Evolutionary conservation across 1,140 invertebrate species (phyloP), one percentile per base, ranked within the genome.

Genomic region (Holcopasites calliopsidis): DNA sequence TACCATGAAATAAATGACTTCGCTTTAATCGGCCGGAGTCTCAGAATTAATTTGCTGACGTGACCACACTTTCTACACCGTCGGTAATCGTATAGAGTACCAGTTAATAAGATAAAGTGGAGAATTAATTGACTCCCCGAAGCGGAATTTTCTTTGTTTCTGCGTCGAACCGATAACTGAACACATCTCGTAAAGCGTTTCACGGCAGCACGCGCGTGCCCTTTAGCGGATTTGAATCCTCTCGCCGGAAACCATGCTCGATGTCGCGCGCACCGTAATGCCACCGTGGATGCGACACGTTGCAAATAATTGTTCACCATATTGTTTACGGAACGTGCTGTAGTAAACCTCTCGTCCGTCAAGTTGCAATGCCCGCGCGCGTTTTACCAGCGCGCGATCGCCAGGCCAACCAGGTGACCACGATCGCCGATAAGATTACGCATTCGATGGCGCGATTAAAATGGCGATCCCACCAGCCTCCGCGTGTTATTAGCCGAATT

Each of bases 401-500:
- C n/a, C n/a, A n/a, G n/a, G 68, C 55, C 11, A 38, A 49, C 40
- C 55, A 58, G 13, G n/a, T 47, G 42, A 26, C 40, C 13, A 71
- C 31, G 40, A 71, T 61, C 31, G 13, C 1, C 44, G 69, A 71
- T 64, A 49, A 73, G 42, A 64, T 62, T 64, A 49, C 6, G 40
- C 6, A 0, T 16, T 49, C 49, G 58, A 61, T 72, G 23, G 54
- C 13, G 5, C n/a, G 47, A 71, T 62, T 61, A 50, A 49, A 31
- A 21, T 16, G 66, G 31, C 57, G 66, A 21, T n/a, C 35, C n/a
- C n/a, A n/a, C n/a, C n/a, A n/a, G n/a, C n/a, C n/a, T n/a, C n/a
- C n/a, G n/a, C n/a, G n/a, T n/a, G n/a, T n/a, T n/a, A n/a, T n/a
- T n/a, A 21, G 1, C 10, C 6, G 23, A 44, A 49, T 47, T 40